Percentiles rank a stretch among this genome's conserved stretches.
Conservation (phyloP, 2,113 vertebrate species). For the Paracanthobrama guichenoti region DNA sequence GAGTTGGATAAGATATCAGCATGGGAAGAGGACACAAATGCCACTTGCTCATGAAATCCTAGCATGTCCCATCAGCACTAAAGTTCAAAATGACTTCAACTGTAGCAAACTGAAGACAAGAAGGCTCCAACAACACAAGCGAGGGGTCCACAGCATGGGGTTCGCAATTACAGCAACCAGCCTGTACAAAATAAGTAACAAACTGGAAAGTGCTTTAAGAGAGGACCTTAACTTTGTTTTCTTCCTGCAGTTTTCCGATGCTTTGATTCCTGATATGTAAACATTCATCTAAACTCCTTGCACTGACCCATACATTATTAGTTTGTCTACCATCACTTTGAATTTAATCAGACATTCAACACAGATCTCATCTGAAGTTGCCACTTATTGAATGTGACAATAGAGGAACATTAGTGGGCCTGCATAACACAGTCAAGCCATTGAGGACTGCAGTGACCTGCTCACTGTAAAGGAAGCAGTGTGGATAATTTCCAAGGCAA, state of each 20-base stretch:
- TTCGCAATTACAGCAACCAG: not conserved
- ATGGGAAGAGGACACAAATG: not conserved
- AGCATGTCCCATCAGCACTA: not conserved
- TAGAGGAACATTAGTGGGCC: slow-evolving; percentile 44
- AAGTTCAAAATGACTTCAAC: not conserved
- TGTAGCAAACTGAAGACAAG: not conserved
- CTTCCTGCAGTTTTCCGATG: slow-evolving; percentile 1
- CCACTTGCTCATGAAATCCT: not conserved
- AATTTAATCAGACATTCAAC: slow-evolving; percentile 40
- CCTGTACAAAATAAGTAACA: not conserved
- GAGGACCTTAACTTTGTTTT: not conserved
- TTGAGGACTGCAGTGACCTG: slow-evolving; percentile 67
- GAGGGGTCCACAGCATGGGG: not conserved
- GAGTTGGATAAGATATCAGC: not conserved
- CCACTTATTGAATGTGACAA: slow-evolving; percentile 50
- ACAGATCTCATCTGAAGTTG: slow-evolving; percentile 29
- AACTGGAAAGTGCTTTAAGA: not conserved
- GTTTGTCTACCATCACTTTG: slow-evolving; percentile 35
- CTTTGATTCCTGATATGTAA: not conserved
- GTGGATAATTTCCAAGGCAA: slow-evolving; percentile 74
- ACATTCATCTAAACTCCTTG: slow-evolving; percentile 4
- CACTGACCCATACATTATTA: slow-evolving; percentile 33
- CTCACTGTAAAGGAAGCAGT: slow-evolving; percentile 71
- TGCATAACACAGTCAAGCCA: slow-evolving; percentile 59
- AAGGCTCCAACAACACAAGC: not conserved